A percentile compares a stretch with the other conserved stretches of the same genome.
These are phyloP conservation scores for Xestoiulus laeticollis DNA, from an alignment of 2,888 invertebrate genomes.

Conservation along the genomic window DNA sequence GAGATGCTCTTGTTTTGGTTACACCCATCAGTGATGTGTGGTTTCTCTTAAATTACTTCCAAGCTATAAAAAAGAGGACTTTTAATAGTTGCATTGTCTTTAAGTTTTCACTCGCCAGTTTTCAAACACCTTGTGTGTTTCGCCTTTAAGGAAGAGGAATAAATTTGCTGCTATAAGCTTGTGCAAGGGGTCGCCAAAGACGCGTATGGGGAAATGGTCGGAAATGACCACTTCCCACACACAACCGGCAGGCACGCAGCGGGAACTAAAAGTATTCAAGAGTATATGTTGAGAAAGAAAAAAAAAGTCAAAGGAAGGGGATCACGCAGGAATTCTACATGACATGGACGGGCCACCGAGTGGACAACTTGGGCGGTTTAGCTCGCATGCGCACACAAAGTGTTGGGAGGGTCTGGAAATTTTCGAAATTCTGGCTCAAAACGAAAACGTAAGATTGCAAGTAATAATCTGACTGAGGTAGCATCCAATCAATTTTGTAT, in stretches of 20 bases:
- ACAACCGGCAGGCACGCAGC: constrained; percentile 17
- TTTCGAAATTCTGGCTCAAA: no score
- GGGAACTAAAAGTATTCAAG: neutral
- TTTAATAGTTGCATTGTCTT: constrained; percentile 41
- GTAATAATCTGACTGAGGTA: no score
- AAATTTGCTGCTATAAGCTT: no score
- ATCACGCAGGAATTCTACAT: neutral
- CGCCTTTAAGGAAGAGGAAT: constrained; percentile 32
- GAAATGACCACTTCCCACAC: constrained; percentile 39
- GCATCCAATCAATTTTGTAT: no score
- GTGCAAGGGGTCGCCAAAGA: neutral
- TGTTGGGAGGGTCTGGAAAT: neutral
- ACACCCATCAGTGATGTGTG: neutral
- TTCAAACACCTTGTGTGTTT: neutral
- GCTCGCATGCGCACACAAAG: neutral
- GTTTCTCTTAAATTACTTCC: neutral
- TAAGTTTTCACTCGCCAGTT: neutral
- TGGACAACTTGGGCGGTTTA: constrained; percentile 25
- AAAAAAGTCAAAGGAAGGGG: neutral
- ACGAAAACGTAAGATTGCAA: no score
- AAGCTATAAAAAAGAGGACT: neutral
- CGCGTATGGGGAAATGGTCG: constrained; percentile 15
- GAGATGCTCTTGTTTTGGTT: neutral
- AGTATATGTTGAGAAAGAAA: neutral
- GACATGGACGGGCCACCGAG: constrained; percentile 39